phyloP scores from a whole-genome alignment of 2,888 invertebrate genomes.

The Drosophila pseudotakahashii region DNA sequence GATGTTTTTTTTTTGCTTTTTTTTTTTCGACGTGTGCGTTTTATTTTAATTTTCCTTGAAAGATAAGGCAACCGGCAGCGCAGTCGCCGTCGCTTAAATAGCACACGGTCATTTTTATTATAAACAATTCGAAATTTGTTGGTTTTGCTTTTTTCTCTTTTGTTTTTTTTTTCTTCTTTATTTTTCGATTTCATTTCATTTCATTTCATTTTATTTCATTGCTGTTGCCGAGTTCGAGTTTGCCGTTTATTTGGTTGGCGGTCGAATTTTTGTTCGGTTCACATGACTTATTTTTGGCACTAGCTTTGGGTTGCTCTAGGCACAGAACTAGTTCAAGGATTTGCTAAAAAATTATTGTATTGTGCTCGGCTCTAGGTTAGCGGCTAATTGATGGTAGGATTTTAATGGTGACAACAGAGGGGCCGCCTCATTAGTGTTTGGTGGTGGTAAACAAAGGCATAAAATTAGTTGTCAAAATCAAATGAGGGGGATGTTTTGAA shows the following conservation, averaged over 20 bases:
- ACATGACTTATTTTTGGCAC: conserved; percentile 51
- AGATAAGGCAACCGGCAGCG: conserved; percentile 77
- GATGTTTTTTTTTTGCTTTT: not conserved
- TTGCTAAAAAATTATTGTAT: conserved; percentile 40
- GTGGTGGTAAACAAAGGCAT: conserved; percentile 3
- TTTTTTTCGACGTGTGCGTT: conserved; percentile 31
- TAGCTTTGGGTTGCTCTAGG: conserved; percentile 22
- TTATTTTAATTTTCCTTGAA: conserved; percentile 82
- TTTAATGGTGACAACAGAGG: conserved; percentile 11
- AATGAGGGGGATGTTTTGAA: not conserved
- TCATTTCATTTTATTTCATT: conserved; percentile 50
- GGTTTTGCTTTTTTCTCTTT: conserved; percentile 22
- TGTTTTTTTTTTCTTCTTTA: conserved; percentile 28
- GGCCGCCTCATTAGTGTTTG: conserved; percentile 1
- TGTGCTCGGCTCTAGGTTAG: conserved; percentile 19
- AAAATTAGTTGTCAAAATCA: not conserved
- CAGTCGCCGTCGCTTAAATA: conserved; percentile 70
- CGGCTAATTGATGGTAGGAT: conserved; percentile 23
- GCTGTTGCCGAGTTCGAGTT: conserved; percentile 68
- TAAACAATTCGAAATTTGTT: conserved; percentile 74
- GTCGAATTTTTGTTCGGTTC: conserved; percentile 53
- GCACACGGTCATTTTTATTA: conserved; percentile 83
- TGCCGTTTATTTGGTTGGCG: conserved; percentile 62
- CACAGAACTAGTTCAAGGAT: conserved; percentile 75
- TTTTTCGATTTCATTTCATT: conserved; percentile 48